These are phyloP conservation scores for Sebastes trivittatus DNA, from an alignment of 2,797 vertebrate species.

Conservation along the genomic window DNA sequence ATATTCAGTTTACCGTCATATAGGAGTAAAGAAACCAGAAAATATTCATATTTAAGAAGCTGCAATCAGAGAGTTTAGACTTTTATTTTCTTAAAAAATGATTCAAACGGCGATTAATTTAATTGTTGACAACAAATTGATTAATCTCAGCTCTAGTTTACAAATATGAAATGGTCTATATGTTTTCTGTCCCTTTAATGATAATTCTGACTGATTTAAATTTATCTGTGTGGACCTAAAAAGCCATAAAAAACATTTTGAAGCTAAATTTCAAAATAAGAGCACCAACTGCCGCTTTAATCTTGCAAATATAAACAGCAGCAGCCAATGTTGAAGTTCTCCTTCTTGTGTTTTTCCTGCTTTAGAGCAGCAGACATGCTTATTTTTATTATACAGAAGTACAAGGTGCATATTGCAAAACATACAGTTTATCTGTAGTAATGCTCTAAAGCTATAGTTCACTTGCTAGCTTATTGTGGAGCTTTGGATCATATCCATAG, in stretches of 20 bases:
- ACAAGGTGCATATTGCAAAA: neutral
- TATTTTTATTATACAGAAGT: neutral
- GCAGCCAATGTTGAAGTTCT: too few species aligned
- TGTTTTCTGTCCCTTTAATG: neutral
- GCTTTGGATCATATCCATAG: neutral
- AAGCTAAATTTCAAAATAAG: neutral
- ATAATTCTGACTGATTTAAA: neutral
- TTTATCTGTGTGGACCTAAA: neutral
- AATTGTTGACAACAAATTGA: too few species aligned
- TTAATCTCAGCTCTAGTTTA: too few species aligned
- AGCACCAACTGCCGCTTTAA: neutral
- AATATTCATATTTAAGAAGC: too few species aligned
- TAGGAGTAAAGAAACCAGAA: too few species aligned
- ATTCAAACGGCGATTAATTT: too few species aligned
- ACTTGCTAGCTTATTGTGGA: neutral
- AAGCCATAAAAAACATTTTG: neutral
- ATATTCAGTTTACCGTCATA: too few species aligned
- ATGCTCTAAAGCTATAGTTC: neutral
- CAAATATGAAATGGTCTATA: neutral
- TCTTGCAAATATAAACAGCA: neutral
- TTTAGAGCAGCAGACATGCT: neutral
- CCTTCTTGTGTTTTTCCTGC: neutral
- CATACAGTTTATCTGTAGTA: neutral
- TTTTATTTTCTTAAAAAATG: too few species aligned
- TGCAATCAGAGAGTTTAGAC: too few species aligned